A percentile compares a stretch with the other conserved stretches of the same genome.
Conservation (phyloP, 2,888 invertebrate species). For the Pilophorus perplexus region DNA sequence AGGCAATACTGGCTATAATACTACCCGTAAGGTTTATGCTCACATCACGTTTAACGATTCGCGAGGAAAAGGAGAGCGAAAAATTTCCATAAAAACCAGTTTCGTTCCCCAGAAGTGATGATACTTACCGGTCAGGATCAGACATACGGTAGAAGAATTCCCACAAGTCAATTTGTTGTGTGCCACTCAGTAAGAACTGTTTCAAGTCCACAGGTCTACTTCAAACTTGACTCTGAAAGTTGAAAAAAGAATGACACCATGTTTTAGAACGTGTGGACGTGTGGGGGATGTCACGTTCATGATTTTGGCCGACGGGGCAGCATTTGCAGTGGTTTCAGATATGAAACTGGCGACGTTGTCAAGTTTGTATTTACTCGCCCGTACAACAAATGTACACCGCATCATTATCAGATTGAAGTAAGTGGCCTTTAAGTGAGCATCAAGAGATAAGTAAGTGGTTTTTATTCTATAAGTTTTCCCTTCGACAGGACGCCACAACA, state of each 20-base stretch:
- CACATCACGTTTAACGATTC: no score
- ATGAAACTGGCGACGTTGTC: slow-evolving; percentile 58
- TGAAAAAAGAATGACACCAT: background rate
- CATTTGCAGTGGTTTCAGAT: slow-evolving; percentile 65
- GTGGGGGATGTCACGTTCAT: slow-evolving; percentile 59
- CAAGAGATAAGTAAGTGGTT: background rate
- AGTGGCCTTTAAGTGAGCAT: background rate
- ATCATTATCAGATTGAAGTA: slow-evolving; percentile 73
- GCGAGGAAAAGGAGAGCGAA: no score
- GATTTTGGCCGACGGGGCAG: slow-evolving; percentile 58
- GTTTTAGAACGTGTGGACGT: slow-evolving; percentile 69
- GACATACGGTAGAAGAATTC: background rate
- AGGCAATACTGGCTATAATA: no score
- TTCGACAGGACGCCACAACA: slow-evolving; percentile 76
- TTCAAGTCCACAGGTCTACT: background rate
- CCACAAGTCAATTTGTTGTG: background rate
- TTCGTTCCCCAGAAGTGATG: no score
- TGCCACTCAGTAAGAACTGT: no score
- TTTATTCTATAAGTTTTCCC: background rate
- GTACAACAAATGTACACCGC: slow-evolving; percentile 80
- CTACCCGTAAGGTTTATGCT: no score
- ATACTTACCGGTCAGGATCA: no score
- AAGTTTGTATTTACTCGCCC: slow-evolving; percentile 72
- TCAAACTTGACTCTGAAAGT: background rate
- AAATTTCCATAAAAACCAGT: no score